A percentile compares a stretch with the other conserved stretches of the same genome.
Conservation (phyloP, 2,797 vertebrate species). For the Pseudochaenichthys georgianus region DNA sequence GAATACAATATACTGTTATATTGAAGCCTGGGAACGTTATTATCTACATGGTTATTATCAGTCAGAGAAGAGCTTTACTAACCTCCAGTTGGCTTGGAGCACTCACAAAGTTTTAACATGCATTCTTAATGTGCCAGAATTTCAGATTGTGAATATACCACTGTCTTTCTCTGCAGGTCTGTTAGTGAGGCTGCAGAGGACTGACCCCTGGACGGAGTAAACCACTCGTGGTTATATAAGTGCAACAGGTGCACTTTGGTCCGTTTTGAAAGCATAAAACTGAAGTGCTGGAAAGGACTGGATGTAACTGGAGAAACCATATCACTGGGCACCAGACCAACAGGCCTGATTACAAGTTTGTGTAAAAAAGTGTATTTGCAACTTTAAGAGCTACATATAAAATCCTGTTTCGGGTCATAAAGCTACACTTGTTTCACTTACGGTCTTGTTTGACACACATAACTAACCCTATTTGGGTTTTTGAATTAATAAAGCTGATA, state of each 20-base stretch:
- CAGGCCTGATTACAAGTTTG: background rate
- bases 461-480: background rate
- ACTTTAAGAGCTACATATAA: background rate
- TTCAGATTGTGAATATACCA: background rate
- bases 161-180: background rate
- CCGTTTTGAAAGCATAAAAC: background rate
- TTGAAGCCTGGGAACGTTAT: background rate
- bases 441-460: background rate
- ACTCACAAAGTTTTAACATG: background rate
- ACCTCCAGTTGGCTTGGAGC: background rate
- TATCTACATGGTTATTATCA: background rate
- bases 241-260: slow-evolving; percentile 65
- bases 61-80: background rate
- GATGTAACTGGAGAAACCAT: background rate
- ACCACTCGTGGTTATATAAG: slow-evolving; percentile 56
- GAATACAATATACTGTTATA: background rate
- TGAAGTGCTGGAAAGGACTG: background rate
- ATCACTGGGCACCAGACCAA: background rate
- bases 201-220: slow-evolving; percentile 19
- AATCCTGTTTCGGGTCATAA: background rate
- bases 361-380: background rate
- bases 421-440: background rate
- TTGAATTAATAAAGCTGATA: background rate
- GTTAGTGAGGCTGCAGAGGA: slow-evolving; percentile 7
- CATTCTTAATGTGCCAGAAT: background rate